A percentile compares a stretch with the other conserved stretches of the same genome.
These are phyloP conservation scores for Caenorhabditis virilis DNA, from an alignment of 2,888 invertebrate species.

Conservation along the genomic window DNA sequence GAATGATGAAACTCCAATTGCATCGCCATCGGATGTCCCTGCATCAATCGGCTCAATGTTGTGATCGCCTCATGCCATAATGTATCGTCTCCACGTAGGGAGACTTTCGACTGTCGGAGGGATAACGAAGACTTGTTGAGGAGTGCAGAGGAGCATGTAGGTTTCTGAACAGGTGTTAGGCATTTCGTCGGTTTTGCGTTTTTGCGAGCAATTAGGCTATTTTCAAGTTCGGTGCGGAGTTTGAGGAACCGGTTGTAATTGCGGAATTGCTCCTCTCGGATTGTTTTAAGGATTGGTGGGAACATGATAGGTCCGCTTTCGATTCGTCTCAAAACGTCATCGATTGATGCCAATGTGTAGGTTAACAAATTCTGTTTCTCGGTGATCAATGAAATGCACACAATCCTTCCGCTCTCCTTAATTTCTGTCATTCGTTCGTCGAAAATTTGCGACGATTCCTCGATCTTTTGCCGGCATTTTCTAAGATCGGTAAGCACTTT, in stretches of 20 bases:
- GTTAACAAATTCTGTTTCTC: conserved; percentile 36
- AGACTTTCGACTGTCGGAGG: conserved; percentile 46
- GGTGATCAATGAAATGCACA: conserved; percentile 12
- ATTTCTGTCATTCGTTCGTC: conserved; percentile 36
- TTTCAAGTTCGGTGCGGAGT: conserved; percentile 39
- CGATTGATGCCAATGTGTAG: conserved; percentile 29
- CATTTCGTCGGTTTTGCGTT: conserved; percentile 21
- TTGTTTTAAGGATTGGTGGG: conserved; percentile 30
- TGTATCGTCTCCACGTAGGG: conserved; percentile 47
- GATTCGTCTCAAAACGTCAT: conserved; percentile 35
- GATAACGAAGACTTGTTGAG: conserved; percentile 18
- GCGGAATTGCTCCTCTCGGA: conserved; percentile 45
- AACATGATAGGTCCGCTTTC: conserved; percentile 37
- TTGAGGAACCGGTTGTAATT: conserved; percentile 39
- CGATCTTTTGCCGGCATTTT: conserved; percentile 32
- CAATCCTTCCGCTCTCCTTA: conserved; percentile 14
- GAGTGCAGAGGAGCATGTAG: neutral
- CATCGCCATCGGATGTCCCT: conserved; percentile 21
- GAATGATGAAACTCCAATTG: conserved; percentile 32
- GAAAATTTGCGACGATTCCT: conserved; percentile 39
- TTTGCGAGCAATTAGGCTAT: conserved; percentile 14
- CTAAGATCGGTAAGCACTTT: conserved; percentile 47
- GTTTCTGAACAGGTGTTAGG: conserved; percentile 15
- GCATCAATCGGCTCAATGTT: conserved; percentile 31
- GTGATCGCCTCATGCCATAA: conserved; percentile 45